Conservation (phyloP, 2,888 invertebrate genomes). For the Acrobasis repandana region DNA sequence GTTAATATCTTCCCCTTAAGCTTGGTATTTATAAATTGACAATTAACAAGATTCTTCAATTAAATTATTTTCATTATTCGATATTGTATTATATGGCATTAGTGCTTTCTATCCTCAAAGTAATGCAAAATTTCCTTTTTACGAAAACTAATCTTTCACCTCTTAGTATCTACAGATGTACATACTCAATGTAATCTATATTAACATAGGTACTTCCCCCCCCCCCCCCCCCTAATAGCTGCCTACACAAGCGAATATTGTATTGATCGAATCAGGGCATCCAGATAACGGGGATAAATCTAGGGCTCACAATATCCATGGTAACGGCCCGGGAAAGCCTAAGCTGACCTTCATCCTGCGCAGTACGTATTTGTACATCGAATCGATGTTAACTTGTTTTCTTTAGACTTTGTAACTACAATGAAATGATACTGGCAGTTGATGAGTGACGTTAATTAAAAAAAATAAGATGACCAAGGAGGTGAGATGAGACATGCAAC, state of each 20-base stretch:
- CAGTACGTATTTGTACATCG: conserved; percentile 16
- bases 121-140: no score
- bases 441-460: background rate
- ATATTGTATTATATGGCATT: no score
- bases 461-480: conserved; percentile 27
- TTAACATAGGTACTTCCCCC: no score
- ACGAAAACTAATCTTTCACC: no score
- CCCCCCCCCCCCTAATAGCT: background rate
- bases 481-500: conserved; percentile 47
- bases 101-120: no score
- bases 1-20: no score
- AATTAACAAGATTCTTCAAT: no score
- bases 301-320: conserved; percentile 36
- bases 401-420: background rate
- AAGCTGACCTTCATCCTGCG: conserved; percentile 40
- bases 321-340: conserved; percentile 37
- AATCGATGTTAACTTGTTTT: background rate
- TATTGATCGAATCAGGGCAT: conserved; percentile 27
- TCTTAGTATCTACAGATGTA: no score
- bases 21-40: no score
- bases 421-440: conserved; percentile 1
- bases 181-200: no score
- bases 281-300: conserved; percentile 24
- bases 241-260: background rate
- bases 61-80: no score